phyloP scores from a whole-genome alignment of 2,797 vertebrate genomes.

The Acrossocheilus fasciatus region DNA sequence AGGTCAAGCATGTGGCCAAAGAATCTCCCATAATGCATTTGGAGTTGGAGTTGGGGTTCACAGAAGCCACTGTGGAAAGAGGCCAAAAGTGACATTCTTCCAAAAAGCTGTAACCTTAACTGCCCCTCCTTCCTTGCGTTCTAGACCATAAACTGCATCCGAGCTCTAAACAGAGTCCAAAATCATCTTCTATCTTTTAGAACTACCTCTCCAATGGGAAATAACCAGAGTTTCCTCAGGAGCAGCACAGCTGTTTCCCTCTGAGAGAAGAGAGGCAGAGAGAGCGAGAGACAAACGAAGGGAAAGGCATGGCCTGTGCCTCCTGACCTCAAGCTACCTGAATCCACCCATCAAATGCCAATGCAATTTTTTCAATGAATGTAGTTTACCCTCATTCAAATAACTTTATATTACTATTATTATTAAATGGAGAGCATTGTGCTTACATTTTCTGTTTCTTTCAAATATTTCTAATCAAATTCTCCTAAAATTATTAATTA shows the following conservation, averaged over 20 bases:
- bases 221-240: constrained; percentile 85
- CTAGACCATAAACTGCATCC: constrained; percentile 93
- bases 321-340: constrained; percentile 86
- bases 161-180: constrained; percentile 83
- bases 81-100: constrained; percentile 73
- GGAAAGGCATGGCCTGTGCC: constrained; percentile 77
- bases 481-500: neutral
- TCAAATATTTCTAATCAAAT: neutral
- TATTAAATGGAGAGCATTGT: too few species aligned
- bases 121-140: constrained; percentile 78
- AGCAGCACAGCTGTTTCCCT: constrained; percentile 90
- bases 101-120: constrained; percentile 73
- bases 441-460: neutral
- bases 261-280: constrained; percentile 71
- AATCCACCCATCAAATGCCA: constrained; percentile 28
- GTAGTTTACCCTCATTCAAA: neutral
- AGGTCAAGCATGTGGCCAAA: constrained; percentile 66
- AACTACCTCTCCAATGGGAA: constrained; percentile 83
- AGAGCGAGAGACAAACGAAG: constrained; percentile 65
- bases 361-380: neutral
- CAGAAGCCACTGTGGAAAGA: constrained; percentile 78
- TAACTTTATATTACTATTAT: too few species aligned
- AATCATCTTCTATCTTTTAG: constrained; percentile 84
- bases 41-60: constrained; percentile 69
- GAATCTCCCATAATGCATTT: constrained; percentile 79